A percentile compares a stretch with the other conserved stretches of the same genome.
Evolutionary conservation across 2,113 vertebrate species (phyloP).

Genomic region (Oostethus manadensis): DNA sequence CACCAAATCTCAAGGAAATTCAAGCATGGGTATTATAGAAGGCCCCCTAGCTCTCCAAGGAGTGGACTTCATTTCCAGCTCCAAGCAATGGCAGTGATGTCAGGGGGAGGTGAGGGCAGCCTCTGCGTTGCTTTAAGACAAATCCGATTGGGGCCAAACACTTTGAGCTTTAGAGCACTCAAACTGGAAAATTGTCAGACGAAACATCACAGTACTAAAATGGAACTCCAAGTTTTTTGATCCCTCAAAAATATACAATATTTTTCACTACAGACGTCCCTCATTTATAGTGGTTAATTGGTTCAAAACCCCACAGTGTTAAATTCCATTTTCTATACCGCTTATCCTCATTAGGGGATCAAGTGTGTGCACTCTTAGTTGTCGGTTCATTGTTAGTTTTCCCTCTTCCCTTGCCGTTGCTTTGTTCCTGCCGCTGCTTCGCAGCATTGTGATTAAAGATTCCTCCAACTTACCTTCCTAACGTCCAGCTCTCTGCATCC

Average conservation of each 20-base stretch:
- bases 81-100: constrained; percentile 15
- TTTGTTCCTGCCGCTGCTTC: too few relatives aligned
- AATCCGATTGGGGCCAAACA: constrained; percentile 22
- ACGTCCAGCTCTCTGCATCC: too few relatives aligned
- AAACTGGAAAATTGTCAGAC: constrained; percentile 11
- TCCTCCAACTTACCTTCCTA: too few relatives aligned
- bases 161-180: constrained; percentile 9
- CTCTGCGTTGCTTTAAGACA: constrained; percentile 21
- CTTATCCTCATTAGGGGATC: too few relatives aligned
- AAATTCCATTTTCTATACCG: too few relatives aligned
- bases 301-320: too few relatives aligned
- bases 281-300: background rate
- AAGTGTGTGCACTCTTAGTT: too few relatives aligned
- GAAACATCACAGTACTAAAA: constrained; percentile 6
- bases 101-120: constrained; percentile 28
- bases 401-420: too few relatives aligned
- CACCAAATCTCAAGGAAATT: constrained; percentile 28
- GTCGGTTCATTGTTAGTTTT: too few relatives aligned
- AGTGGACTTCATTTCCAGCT: constrained; percentile 22
- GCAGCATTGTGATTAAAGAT: too few relatives aligned
- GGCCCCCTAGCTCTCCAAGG: background rate
- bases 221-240: constrained; percentile 4
- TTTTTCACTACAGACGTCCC: constrained; percentile 9
- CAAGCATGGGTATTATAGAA: constrained; percentile 15
- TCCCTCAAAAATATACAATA: background rate